Conservation (phyloP, 2,888 invertebrate genomes). For the Oscheius sp. region DNA sequence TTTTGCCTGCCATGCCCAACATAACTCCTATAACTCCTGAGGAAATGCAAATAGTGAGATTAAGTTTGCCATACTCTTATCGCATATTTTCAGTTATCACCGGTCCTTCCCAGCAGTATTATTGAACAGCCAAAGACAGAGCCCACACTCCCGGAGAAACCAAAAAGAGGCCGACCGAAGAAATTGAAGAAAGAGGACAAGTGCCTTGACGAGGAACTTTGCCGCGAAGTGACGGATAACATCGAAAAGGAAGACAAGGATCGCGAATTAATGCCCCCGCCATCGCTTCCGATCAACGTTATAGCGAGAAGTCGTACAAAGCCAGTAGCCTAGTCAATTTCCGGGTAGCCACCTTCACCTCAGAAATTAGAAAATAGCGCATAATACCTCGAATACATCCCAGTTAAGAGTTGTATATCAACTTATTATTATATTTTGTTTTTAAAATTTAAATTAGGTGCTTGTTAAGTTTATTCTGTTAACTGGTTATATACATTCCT, state of each 20-base stretch:
- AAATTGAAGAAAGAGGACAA: slow-evolving; percentile 54
- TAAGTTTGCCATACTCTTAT: too few relatives aligned
- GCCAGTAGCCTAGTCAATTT: slow-evolving; percentile 11
- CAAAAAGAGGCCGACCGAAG: slow-evolving; percentile 53
- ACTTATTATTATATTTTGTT: not conserved
- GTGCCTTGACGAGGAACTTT: slow-evolving; percentile 52
- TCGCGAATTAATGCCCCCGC: slow-evolving; percentile 61
- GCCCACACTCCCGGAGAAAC: slow-evolving; percentile 32
- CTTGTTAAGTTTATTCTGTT: not conserved
- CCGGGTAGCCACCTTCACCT: not conserved
- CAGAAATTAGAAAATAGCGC: not conserved
- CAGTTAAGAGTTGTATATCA: not conserved
- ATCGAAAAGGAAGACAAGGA: slow-evolving; percentile 53
- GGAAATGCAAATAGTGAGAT: too few relatives aligned
- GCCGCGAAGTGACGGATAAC: slow-evolving; percentile 39
- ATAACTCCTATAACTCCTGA: too few relatives aligned
- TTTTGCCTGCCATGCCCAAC: too few relatives aligned
- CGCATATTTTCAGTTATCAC: too few relatives aligned
- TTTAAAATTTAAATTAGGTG: not conserved
- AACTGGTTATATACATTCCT: slow-evolving; percentile 20
- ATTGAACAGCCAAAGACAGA: not conserved
- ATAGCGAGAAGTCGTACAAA: slow-evolving; percentile 21
- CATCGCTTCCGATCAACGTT: slow-evolving; percentile 48
- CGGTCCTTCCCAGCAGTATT: too few relatives aligned
- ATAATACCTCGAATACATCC: not conserved